phyloP scores from a whole-genome alignment of 1,140 invertebrate genomes.

The Triops longicaudatus region DNA sequence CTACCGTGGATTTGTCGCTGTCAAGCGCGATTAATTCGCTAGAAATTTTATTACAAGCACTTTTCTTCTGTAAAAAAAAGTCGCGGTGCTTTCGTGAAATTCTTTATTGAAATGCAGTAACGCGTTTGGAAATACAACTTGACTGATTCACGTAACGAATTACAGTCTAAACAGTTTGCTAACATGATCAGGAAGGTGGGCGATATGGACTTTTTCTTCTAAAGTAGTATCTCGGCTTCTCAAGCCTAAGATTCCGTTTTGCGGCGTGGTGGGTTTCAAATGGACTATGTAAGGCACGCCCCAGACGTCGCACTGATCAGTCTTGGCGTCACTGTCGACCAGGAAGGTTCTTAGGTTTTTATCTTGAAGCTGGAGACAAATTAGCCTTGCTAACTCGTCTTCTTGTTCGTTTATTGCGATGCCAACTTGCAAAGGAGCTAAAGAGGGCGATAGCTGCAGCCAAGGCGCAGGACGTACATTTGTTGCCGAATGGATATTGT shows the following conservation, averaged over 20 bases:
- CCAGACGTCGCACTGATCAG: slow-evolving; percentile 37
- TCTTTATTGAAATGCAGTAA: too few species aligned
- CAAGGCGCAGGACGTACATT: not conserved
- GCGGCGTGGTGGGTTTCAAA: slow-evolving; percentile 53
- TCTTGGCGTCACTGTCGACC: slow-evolving; percentile 16
- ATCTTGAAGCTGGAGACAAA: not conserved
- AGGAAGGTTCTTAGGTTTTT: not conserved
- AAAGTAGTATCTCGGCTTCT: slow-evolving; percentile 64
- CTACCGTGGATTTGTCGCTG: too few species aligned
- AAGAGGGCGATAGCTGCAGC: not conserved
- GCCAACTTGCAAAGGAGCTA: not conserved
- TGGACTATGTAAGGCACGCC: slow-evolving; percentile 59
- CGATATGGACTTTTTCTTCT: slow-evolving; percentile 35
- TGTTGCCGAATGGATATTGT: not conserved
- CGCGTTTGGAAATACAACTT: too few species aligned
- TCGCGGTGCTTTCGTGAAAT: too few species aligned
- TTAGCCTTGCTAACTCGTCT: not conserved
- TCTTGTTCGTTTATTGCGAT: not conserved
- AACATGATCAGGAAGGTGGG: not conserved
- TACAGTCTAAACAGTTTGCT: not conserved
- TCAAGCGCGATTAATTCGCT: too few species aligned
- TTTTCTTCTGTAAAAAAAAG: too few species aligned
- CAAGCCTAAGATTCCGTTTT: slow-evolving; percentile 60
- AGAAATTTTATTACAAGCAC: too few species aligned
- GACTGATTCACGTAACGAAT: too few species aligned